A percentile compares a stretch with the other conserved stretches of the same genome.
Evolutionary conservation across 2,113 vertebrate species (phyloP).

Genomic region (Odontesthes bonariensis): DNA sequence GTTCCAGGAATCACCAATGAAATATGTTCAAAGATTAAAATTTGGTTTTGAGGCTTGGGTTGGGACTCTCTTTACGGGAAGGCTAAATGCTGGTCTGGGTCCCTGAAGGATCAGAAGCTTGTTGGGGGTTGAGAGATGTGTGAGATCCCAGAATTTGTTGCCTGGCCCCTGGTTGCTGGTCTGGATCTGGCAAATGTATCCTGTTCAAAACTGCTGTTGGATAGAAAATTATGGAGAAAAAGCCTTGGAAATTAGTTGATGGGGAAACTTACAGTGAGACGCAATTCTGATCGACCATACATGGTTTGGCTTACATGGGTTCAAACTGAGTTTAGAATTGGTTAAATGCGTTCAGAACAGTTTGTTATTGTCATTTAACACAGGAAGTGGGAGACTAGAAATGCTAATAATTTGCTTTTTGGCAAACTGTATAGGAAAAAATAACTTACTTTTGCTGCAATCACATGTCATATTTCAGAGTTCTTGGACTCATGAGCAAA

Average conservation of each 20-base stretch:
- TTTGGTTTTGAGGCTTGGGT: constrained; percentile 40
- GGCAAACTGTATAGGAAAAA: no score
- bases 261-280: constrained; percentile 1
- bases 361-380: neutral
- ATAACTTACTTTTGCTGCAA: no score
- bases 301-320: neutral
- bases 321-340: neutral
- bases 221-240: neutral
- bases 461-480: no score
- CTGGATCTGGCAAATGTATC: constrained; percentile 24
- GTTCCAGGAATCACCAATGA: neutral
- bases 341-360: neutral
- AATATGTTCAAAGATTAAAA: constrained; percentile 29
- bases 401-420: no score
- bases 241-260: constrained; percentile 9
- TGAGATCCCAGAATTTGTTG: constrained; percentile 31
- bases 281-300: constrained; percentile 8
- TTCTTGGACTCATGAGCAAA: no score
- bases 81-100: constrained; percentile 23
- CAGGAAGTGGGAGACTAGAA: no score
- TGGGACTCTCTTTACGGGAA: constrained; percentile 25
- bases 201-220: constrained; percentile 15
- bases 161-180: constrained; percentile 26
- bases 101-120: constrained; percentile 38
- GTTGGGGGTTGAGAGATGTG: constrained; percentile 35